phyloP scores from a whole-genome alignment of 1,140 invertebrate genomes.

The Sarcophaga peregrina region DNA sequence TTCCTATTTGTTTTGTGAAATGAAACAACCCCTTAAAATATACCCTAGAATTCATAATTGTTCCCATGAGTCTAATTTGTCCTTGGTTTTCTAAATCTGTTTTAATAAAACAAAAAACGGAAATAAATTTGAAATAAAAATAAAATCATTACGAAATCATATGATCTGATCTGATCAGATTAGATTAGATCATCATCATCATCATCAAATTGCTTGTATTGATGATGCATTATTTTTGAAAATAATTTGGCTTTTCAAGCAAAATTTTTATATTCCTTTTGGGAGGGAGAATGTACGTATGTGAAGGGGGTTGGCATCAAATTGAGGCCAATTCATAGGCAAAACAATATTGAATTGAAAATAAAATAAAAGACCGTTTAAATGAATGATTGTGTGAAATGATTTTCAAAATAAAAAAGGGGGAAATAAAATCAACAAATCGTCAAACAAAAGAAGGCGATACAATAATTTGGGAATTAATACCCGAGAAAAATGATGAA shows the following conservation, averaged over 20 bases:
- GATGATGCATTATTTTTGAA: not conserved
- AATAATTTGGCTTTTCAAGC: not conserved
- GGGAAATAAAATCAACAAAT: not conserved
- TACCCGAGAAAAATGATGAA: not conserved
- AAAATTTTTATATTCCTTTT: too few relatives aligned
- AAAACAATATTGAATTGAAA: not conserved
- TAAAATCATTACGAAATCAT: not conserved
- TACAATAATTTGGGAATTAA: not conserved
- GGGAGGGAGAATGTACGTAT: too few relatives aligned
- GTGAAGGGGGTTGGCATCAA: not conserved
- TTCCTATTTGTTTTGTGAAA: not conserved
- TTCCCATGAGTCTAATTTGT: too few relatives aligned
- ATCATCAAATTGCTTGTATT: not conserved
- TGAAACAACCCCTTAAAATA: not conserved
- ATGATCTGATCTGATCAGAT: constrained; percentile 21
- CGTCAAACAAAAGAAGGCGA: not conserved
- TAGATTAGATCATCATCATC: not conserved
- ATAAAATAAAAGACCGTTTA: not conserved
- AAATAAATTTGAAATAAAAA: too few relatives aligned
- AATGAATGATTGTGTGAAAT: constrained; percentile 21
- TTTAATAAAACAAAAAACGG: too few relatives aligned
- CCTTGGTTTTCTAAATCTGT: too few relatives aligned
- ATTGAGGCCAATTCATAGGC: not conserved
- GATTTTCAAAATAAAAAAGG: not conserved
- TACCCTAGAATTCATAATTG: not conserved